phyloP scores from a whole-genome alignment of 2,888 invertebrate genomes.

The Argyresthia goedartella region DNA sequence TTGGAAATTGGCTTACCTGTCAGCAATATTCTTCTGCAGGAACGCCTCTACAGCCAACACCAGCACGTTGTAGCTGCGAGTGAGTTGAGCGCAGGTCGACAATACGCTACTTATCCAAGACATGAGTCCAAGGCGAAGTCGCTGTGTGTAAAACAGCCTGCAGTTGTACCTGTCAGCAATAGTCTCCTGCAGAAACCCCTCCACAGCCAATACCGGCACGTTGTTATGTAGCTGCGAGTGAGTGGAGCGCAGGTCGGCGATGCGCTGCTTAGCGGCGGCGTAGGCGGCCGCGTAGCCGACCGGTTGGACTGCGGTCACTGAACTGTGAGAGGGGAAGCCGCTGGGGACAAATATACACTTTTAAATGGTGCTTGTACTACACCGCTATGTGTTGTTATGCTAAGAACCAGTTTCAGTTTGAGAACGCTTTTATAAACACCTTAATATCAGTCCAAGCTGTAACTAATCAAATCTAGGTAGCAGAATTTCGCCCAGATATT shows the following conservation, averaged over 20 bases:
- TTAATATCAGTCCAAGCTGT: background rate
- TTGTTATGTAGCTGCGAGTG: constrained; percentile 70
- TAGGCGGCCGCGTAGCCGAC: constrained; percentile 84
- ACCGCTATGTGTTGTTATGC: too few relatives aligned
- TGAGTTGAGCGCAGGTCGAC: constrained; percentile 67
- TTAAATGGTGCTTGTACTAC: constrained; percentile 73
- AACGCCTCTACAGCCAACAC: constrained; percentile 82
- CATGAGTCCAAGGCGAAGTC: constrained; percentile 62
- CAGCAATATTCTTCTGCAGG: constrained; percentile 74
- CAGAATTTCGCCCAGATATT: too few relatives aligned
- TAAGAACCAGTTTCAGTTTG: constrained; percentile 32
- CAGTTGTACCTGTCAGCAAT: constrained; percentile 68
- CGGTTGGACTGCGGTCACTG: constrained; percentile 79
- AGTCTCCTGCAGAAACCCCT: constrained; percentile 82
- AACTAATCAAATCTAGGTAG: too few relatives aligned
- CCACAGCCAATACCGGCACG: constrained; percentile 79
- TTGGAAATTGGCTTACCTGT: too few relatives aligned
- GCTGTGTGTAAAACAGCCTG: too few relatives aligned
- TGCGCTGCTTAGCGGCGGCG: constrained; percentile 80
- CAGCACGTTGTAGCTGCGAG: constrained; percentile 73
- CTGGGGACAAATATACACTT: constrained; percentile 34
- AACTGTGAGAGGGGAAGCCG: constrained; percentile 72
- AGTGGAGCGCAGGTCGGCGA: constrained; percentile 69
- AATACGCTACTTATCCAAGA: constrained; percentile 81
- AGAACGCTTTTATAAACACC: background rate